A percentile compares a stretch with the other conserved stretches of the same genome.
These are phyloP conservation scores for Anodontia alba DNA, from an alignment of 2,888 invertebrate species.

Conservation along the genomic window DNA sequence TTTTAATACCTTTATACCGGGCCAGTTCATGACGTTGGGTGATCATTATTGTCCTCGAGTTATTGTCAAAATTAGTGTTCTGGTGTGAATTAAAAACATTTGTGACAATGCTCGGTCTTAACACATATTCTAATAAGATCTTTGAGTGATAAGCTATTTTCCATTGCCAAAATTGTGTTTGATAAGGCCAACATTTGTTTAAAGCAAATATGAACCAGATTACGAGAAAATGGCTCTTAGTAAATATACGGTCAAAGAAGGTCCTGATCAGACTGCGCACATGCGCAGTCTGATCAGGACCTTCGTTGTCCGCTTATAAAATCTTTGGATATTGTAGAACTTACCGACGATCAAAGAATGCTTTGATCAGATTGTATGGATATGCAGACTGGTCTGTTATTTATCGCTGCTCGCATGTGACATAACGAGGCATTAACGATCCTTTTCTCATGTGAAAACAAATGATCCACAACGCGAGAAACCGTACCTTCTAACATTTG, in stretches of 20 bases:
- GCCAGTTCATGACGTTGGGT: not conserved
- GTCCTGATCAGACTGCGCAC: too few relatives aligned
- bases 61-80: not conserved
- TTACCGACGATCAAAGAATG: too few relatives aligned
- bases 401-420: too few relatives aligned
- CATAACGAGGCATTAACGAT: too few relatives aligned
- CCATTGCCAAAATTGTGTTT: slow-evolving; percentile 1
- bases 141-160: not conserved
- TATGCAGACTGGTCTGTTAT: too few relatives aligned
- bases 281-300: too few relatives aligned
- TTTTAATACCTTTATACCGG: not conserved
- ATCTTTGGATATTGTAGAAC: too few relatives aligned
- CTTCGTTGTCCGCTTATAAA: too few relatives aligned
- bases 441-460: too few relatives aligned
- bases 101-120: not conserved
- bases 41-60: not conserved
- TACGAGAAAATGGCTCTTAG: not conserved
- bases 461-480: too few relatives aligned
- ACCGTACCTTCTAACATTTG: too few relatives aligned
- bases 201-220: not conserved
- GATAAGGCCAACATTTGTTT: slow-evolving; percentile 4
- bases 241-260: not conserved
- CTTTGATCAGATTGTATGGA: too few relatives aligned
- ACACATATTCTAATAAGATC: slow-evolving; percentile 1
- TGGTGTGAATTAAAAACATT: slow-evolving; percentile 7